Percentiles rank a stretch among this genome's conserved stretches.
Evolutionary conservation across 1,140 invertebrate species (phyloP).

Genomic region (Drosophila mojavensis): DNA sequence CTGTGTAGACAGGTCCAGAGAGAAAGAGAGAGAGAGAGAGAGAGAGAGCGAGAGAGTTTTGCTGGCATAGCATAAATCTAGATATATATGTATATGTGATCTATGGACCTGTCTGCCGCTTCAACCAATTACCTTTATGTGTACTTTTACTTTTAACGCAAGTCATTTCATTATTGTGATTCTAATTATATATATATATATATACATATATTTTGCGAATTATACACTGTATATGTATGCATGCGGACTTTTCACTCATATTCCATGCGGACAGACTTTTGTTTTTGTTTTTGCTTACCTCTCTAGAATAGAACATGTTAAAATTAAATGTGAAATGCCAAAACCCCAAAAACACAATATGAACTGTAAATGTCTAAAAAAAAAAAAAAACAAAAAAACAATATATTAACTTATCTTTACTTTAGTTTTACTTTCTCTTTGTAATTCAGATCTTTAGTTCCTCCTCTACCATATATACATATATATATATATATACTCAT

Average conservation of each 20-base stretch:
- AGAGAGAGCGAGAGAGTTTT: too few species aligned
- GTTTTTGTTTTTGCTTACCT: too few species aligned
- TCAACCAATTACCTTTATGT: slow-evolving; percentile 35
- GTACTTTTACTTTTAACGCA: slow-evolving; percentile 60
- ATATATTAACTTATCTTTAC: not conserved
- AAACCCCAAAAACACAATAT: not conserved
- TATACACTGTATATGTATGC: slow-evolving; percentile 11
- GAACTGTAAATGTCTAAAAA: not conserved
- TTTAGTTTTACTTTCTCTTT: not conserved
- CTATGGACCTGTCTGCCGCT: slow-evolving; percentile 27
- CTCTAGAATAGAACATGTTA: too few species aligned
- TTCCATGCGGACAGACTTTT: not conserved
- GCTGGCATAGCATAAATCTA: not conserved
- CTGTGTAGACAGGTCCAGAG: slow-evolving; percentile 13
- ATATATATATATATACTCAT: slow-evolving; percentile 12
- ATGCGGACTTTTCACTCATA: slow-evolving; percentile 1
- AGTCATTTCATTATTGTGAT: slow-evolving; percentile 75
- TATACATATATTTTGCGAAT: slow-evolving; percentile 2
- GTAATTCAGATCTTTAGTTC: not conserved
- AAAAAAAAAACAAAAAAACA: not conserved
- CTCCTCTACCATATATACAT: slow-evolving; percentile 10
- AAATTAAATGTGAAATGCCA: not conserved
- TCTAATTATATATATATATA: slow-evolving; percentile 41
- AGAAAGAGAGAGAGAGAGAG: not conserved
- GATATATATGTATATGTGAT: not conserved